phyloP scores from a whole-genome alignment of 2,888 invertebrate species.

The Fragum sueziense region DNA sequence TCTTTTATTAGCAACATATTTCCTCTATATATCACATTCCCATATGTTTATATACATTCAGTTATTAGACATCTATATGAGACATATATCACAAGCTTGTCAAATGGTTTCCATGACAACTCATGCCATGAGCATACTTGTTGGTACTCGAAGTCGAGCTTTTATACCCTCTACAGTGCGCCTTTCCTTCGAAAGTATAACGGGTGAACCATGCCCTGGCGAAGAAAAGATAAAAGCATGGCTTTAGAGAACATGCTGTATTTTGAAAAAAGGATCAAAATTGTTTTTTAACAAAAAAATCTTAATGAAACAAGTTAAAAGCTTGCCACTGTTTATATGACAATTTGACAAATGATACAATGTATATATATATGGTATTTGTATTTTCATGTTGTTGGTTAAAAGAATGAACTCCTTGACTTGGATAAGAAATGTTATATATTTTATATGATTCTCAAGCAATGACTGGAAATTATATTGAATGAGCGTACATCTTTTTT shows the following conservation, averaged over 20 bases:
- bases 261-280: not conserved
- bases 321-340: too few relatives aligned
- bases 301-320: not conserved
- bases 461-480: too few relatives aligned
- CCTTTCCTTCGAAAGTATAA: conserved; percentile 72
- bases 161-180: conserved; percentile 73
- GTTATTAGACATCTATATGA: conserved; percentile 7
- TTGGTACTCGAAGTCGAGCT: conserved; percentile 71
- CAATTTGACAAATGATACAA: too few relatives aligned
- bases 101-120: not conserved
- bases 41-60: not conserved
- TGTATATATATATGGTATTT: too few relatives aligned
- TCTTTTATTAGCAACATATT: too few relatives aligned
- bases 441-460: too few relatives aligned
- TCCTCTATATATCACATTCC: too few relatives aligned
- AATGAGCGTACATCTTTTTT: too few relatives aligned
- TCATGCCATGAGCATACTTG: conserved; percentile 67
- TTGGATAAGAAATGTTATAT: too few relatives aligned
- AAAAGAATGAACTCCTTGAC: too few relatives aligned
- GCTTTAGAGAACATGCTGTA: not conserved
- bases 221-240: conserved; percentile 46
- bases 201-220: conserved; percentile 65
- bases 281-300: not conserved
- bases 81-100: not conserved
- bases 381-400: too few relatives aligned